phyloP scores from a whole-genome alignment of 2,797 vertebrate species.

The Gymnodraco acuticeps region DNA sequence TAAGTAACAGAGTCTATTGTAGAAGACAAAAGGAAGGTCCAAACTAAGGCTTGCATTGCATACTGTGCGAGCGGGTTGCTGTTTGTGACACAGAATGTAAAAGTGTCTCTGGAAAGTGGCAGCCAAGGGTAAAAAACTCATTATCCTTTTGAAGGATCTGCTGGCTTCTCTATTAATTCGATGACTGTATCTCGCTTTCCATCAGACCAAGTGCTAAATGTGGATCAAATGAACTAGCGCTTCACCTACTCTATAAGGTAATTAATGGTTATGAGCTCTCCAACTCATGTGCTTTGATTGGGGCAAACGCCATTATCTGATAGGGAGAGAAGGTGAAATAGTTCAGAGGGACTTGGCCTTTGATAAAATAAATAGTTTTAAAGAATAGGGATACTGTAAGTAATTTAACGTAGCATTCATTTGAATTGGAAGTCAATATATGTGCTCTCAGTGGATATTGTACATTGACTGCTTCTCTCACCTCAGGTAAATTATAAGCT shows the following conservation, averaged over 20 bases:
- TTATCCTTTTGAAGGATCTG: conserved; percentile 58
- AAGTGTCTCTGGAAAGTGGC: conserved; percentile 39
- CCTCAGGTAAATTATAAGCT: conserved; percentile 23
- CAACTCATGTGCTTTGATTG: conserved; percentile 28
- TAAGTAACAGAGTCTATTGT: neutral
- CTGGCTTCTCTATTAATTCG: conserved; percentile 64
- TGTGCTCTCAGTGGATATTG: conserved; percentile 14
- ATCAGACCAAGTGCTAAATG: conserved; percentile 65
- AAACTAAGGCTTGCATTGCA: neutral
- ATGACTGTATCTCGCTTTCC: conserved; percentile 53
- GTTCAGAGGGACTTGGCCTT: conserved; percentile 49
- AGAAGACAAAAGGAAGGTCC: neutral
- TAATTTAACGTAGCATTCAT: conserved; percentile 24
- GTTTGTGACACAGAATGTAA: conserved; percentile 28
- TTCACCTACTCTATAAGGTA: conserved; percentile 52
- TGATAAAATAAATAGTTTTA: conserved; percentile 44
- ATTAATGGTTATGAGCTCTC: conserved; percentile 51
- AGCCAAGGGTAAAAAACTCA: conserved; percentile 60
- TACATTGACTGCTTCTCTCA: neutral
- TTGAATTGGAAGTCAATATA: conserved; percentile 28
- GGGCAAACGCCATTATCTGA: conserved; percentile 36
- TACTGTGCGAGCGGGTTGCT: neutral
- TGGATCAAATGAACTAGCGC: conserved; percentile 71
- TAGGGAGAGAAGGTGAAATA: neutral
- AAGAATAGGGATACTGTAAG: conserved; percentile 26